A percentile compares a stretch with the other conserved stretches of the same genome.
These are phyloP conservation scores for Meganola albula DNA, from an alignment of 2,888 invertebrate genomes.

Conservation along the genomic window DNA sequence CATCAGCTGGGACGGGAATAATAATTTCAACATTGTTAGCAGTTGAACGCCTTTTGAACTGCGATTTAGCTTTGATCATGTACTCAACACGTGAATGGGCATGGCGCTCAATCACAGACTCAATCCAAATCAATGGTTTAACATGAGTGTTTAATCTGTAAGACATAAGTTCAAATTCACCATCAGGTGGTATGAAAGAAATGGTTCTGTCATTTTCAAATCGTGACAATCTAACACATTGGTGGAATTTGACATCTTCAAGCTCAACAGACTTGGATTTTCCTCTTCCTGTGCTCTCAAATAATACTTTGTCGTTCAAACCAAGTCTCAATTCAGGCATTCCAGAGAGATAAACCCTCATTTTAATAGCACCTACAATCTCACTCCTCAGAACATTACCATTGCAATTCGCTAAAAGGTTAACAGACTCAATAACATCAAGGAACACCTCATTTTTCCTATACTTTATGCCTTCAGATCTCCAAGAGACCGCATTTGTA, in stretches of 20 bases:
- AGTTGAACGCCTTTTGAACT: conserved; percentile 97
- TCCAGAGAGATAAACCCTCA: conserved; percentile 98
- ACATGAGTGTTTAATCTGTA: conserved; percentile 97
- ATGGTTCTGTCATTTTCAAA: conserved; percentile 99
- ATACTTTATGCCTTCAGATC: conserved; percentile 98
- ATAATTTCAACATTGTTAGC: conserved; percentile 99
- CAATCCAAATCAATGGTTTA: conserved; percentile 99
- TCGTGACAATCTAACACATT: conserved; percentile 96
- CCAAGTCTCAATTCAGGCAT: conserved; percentile 99
- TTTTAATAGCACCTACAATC: conserved; percentile 98
- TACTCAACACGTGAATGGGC: conserved; percentile 98
- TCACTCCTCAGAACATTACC: conserved; percentile 98
- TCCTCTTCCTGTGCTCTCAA: conserved; percentile 97
- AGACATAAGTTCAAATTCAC: conserved; percentile 99
- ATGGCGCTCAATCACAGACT: conserved; percentile 98
- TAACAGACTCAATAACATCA: conserved; percentile 99
- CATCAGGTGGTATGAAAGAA: conserved; percentile 99
- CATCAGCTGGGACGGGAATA: conserved; percentile 97
- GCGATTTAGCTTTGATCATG: conserved; percentile 99
- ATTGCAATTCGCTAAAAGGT: conserved; percentile 95
- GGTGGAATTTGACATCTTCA: conserved; percentile 99
- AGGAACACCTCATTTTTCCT: conserved; percentile 99
- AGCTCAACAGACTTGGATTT: conserved; percentile 98
- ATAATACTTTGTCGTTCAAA: conserved; percentile 97
- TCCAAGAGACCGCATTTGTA: conserved; percentile 99